phyloP scores from a whole-genome alignment of 2,113 vertebrate species.

The Dendropsophus ebraccatus region DNA sequence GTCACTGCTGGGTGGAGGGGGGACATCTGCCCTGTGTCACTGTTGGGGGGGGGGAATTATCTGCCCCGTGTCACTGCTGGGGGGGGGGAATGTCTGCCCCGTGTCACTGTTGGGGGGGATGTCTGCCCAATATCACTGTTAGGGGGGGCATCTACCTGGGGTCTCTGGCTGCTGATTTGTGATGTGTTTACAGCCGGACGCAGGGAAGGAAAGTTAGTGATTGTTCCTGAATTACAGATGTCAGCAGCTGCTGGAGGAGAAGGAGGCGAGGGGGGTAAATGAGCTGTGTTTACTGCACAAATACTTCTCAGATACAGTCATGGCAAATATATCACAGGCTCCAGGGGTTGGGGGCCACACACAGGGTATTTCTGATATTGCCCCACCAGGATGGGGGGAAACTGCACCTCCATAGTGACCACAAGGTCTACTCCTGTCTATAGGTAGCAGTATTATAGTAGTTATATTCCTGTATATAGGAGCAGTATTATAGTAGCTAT shows the following conservation, averaged over 20 bases:
- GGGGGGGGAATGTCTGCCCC: no score
- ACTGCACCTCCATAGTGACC: not conserved
- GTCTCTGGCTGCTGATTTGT: not conserved
- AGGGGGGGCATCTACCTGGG: not conserved
- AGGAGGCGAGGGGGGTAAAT: constrained; percentile 71
- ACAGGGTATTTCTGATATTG: not conserved
- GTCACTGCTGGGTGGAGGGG: no score
- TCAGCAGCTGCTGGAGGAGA: constrained; percentile 79
- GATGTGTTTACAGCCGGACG: constrained; percentile 7
- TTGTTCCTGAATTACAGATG: constrained; percentile 76
- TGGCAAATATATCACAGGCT: constrained; percentile 81
- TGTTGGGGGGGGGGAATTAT: no score
- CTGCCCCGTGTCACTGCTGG: no score
- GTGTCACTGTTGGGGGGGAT: not conserved
- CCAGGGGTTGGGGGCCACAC: constrained; percentile 64
- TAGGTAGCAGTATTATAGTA: not conserved
- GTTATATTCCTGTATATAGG: not conserved
- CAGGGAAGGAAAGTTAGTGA: constrained; percentile 61
- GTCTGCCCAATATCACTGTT: not conserved
- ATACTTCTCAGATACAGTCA: constrained; percentile 82
- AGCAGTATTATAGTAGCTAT: not conserved
- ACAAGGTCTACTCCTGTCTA: not conserved
- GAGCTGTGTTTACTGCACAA: constrained; percentile 81
- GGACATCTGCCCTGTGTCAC: no score
- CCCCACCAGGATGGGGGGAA: not conserved